Percentiles rank a stretch among this genome's conserved stretches.
Conservation (phyloP, 1,140 invertebrate genomes). For the Drosophila auraria region DNA sequence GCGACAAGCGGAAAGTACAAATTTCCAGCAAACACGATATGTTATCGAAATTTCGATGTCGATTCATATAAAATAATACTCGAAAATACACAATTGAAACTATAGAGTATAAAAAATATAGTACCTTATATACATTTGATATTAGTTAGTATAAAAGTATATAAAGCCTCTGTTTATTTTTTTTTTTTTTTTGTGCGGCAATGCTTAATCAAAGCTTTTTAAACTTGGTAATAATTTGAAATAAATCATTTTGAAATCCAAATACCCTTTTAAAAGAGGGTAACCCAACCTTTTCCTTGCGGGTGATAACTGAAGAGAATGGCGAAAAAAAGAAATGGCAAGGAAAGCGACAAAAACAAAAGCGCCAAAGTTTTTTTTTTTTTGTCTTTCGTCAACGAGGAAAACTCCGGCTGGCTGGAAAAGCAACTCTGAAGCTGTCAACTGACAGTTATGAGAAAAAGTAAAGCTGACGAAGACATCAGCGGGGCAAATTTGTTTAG, state of each 20-base stretch:
- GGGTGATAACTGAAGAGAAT: slow-evolving; percentile 40
- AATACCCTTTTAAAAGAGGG: background rate
- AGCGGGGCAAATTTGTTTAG: slow-evolving; percentile 80
- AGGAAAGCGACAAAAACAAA: slow-evolving; percentile 24
- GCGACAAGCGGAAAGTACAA: too few relatives aligned
- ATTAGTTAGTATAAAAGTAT: too few relatives aligned
- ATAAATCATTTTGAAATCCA: background rate
- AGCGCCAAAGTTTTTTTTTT: slow-evolving; percentile 48
- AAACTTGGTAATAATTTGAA: background rate
- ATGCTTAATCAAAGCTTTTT: too few relatives aligned
- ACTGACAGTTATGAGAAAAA: slow-evolving; percentile 83
- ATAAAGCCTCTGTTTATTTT: too few relatives aligned
- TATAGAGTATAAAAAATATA: too few relatives aligned
- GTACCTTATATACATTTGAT: too few relatives aligned
- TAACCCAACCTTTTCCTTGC: slow-evolving; percentile 16
- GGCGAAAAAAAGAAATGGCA: slow-evolving; percentile 18
- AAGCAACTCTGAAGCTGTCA: slow-evolving; percentile 75
- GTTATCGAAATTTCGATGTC: too few relatives aligned
- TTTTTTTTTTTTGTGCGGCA: too few relatives aligned
- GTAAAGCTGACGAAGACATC: slow-evolving; percentile 81
- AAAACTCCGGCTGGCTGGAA: slow-evolving; percentile 49
- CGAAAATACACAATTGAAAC: too few relatives aligned
- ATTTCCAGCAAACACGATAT: too few relatives aligned
- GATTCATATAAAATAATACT: too few relatives aligned
- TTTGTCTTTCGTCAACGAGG: slow-evolving; percentile 38